A percentile compares a stretch with the other conserved stretches of the same genome.
Conservation (phyloP, 2,888 invertebrate species). For the Orthonychiurus folsomi region DNA sequence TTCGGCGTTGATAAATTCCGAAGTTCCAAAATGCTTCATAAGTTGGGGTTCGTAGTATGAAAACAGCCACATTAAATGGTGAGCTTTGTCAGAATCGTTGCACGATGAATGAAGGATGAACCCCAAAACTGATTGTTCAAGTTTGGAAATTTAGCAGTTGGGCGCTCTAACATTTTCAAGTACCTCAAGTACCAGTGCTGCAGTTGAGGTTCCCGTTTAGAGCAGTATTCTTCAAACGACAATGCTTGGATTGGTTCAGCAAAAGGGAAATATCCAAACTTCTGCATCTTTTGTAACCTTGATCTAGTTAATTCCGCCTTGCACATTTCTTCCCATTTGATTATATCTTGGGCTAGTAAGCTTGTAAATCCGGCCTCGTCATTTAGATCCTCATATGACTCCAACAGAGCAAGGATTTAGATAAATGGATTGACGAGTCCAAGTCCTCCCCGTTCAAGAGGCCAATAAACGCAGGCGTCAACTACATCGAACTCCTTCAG, state of each 20-base stretch:
- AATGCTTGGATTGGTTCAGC: too few species aligned
- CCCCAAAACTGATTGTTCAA: constrained; percentile 8
- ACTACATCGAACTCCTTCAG: constrained; percentile 21
- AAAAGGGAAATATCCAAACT: too few species aligned
- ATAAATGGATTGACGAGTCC: constrained; percentile 28
- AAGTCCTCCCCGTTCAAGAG: constrained; percentile 26
- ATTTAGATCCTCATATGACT: constrained; percentile 15
- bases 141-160: constrained; percentile 2
- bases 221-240: constrained; percentile 14
- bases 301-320: too few species aligned
- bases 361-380: constrained; percentile 4
- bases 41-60: constrained; percentile 19
- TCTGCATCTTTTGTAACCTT: not conserved
- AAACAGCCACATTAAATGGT: constrained; percentile 17
- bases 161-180: constrained; percentile 12
- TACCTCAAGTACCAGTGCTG: constrained; percentile 17
- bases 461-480: constrained; percentile 33
- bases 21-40: constrained; percentile 13
- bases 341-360: constrained; percentile 14
- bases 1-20: constrained; percentile 21
- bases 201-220: constrained; percentile 19
- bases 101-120: too few species aligned
- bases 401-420: constrained; percentile 13
- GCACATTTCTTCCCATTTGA: constrained; percentile 8
- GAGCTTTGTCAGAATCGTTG: not conserved